Percentiles rank a stretch among this genome's conserved stretches.
These are phyloP conservation scores for Philopotamus ludificatus DNA, from an alignment of 1,140 invertebrate species.

Conservation along the genomic window DNA sequence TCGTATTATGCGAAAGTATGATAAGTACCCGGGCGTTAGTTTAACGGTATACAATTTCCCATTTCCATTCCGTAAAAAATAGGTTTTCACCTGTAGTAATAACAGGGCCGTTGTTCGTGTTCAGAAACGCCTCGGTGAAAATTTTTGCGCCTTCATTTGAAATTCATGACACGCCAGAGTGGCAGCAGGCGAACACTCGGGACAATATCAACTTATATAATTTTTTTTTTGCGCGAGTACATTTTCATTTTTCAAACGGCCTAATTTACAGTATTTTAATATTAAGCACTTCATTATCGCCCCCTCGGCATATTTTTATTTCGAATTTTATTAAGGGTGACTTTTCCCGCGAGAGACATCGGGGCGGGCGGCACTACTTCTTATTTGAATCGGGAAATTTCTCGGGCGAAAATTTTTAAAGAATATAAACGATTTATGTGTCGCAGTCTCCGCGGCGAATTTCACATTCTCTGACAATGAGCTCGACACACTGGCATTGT, in stretches of 20 bases:
- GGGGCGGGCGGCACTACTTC: no score
- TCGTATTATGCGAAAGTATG: no score
- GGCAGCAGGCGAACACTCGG: conserved; percentile 30
- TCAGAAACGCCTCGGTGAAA: neutral
- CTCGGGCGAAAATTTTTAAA: no score
- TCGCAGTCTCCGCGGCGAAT: neutral
- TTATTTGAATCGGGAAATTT: no score
- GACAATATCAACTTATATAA: conserved; percentile 37
- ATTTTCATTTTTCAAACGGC: conserved; percentile 33
- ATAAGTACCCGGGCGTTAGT: conserved; percentile 7
- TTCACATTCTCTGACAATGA: conserved; percentile 16
- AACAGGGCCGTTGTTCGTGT: conserved; percentile 10
- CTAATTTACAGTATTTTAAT: conserved; percentile 42
- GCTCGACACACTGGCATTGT: conserved; percentile 29
- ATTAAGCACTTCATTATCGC: conserved; percentile 41
- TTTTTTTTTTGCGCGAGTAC: conserved; percentile 9
- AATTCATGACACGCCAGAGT: conserved; percentile 41
- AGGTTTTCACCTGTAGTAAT: conserved; percentile 32
- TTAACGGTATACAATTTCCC: conserved; percentile 27
- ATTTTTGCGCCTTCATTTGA: conserved; percentile 32
- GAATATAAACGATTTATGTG: neutral
- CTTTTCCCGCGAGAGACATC: neutral
- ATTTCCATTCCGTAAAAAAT: conserved; percentile 26
- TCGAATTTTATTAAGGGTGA: conserved; percentile 20
- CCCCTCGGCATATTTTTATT: conserved; percentile 26